Conservation (phyloP, 2,113 vertebrate genomes). For the Bostrychus sinensis region DNA sequence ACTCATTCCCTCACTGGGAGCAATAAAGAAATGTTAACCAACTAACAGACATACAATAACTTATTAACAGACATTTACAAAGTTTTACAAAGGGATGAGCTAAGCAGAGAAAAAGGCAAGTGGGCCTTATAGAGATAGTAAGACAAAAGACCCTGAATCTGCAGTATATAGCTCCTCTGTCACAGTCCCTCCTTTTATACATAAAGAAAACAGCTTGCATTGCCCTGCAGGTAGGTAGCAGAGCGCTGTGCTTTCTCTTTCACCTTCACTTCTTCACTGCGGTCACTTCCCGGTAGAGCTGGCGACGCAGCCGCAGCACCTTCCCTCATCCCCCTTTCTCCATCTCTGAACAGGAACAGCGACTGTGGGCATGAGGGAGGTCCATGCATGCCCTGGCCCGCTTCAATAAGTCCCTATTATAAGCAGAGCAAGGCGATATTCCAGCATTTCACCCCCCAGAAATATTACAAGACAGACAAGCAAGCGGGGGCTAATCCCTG, state of each 20-base stretch:
- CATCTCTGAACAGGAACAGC: slow-evolving; percentile 43
- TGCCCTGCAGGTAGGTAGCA: slow-evolving; percentile 83
- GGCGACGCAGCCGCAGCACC: slow-evolving; percentile 73
- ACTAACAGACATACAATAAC: no score
- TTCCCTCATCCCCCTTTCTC: slow-evolving; percentile 54
- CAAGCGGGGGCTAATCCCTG: slow-evolving; percentile 94
- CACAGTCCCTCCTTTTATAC: slow-evolving; percentile 58
- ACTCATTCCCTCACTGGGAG: no score
- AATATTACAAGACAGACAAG: slow-evolving; percentile 97
- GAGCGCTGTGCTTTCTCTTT: slow-evolving; percentile 82
- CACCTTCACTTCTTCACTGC: slow-evolving; percentile 92
- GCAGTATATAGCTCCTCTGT: slow-evolving; percentile 20
- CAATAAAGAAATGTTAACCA: no score
- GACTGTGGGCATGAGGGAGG: slow-evolving; percentile 53
- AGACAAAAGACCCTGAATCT: slow-evolving; percentile 57
- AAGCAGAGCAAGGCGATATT: slow-evolving; percentile 91
- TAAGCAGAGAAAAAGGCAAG: slow-evolving; percentile 27
- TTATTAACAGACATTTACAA: not conserved
- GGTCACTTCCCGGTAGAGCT: slow-evolving; percentile 87
- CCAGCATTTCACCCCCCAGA: slow-evolving; percentile 96
- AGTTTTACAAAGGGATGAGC: slow-evolving; percentile 2
- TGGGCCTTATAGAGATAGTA: slow-evolving; percentile 24
- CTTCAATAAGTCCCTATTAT: slow-evolving; percentile 90
- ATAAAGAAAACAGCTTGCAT: slow-evolving; percentile 81
- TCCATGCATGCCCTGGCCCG: slow-evolving; percentile 83